These are phyloP conservation scores for Euphydryas editha DNA, from an alignment of 2,888 invertebrate species.

Conservation along the genomic window DNA sequence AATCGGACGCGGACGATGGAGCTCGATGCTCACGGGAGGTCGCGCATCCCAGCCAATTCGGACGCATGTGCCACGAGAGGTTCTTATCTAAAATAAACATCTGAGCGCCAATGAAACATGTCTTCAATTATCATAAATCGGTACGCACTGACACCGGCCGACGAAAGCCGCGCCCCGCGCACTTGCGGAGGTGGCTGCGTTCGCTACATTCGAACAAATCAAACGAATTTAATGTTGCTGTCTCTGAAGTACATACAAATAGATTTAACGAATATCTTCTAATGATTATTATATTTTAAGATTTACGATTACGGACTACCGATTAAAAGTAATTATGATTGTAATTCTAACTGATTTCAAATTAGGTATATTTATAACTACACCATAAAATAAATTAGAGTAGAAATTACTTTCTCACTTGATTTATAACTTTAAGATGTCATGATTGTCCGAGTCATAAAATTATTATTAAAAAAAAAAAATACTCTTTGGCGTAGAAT, in stretches of 20 bases:
- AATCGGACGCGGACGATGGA: slow-evolving; percentile 64
- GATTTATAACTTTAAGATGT: too few relatives aligned
- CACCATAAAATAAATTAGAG: background rate
- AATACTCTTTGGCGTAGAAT: too few relatives aligned
- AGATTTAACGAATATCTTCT: slow-evolving; percentile 38
- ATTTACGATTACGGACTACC: slow-evolving; percentile 10
- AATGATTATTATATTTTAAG: slow-evolving; percentile 18
- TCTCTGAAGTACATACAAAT: slow-evolving; percentile 47
- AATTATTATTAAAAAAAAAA: too few relatives aligned
- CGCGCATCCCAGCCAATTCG: slow-evolving; percentile 74
- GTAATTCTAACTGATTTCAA: background rate
- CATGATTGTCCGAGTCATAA: too few relatives aligned
- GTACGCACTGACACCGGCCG: slow-evolving; percentile 72
- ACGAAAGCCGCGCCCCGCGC: slow-evolving; percentile 71
- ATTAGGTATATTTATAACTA: background rate
- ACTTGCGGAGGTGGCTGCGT: slow-evolving; percentile 56
- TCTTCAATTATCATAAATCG: slow-evolving; percentile 84
- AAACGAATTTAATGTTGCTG: slow-evolving; percentile 52
- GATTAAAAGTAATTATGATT: slow-evolving; percentile 5
- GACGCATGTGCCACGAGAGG: slow-evolving; percentile 74
- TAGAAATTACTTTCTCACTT: background rate
- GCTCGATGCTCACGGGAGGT: slow-evolving; percentile 71
- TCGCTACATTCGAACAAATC: slow-evolving; percentile 61
- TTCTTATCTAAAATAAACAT: slow-evolving; percentile 83
- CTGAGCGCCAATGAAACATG: slow-evolving; percentile 81